Evolutionary conservation across 2,113 vertebrate genomes (phyloP), one percentile per base, ranked within the genome.

Genomic region (Heterocephalus glaber): DNA sequence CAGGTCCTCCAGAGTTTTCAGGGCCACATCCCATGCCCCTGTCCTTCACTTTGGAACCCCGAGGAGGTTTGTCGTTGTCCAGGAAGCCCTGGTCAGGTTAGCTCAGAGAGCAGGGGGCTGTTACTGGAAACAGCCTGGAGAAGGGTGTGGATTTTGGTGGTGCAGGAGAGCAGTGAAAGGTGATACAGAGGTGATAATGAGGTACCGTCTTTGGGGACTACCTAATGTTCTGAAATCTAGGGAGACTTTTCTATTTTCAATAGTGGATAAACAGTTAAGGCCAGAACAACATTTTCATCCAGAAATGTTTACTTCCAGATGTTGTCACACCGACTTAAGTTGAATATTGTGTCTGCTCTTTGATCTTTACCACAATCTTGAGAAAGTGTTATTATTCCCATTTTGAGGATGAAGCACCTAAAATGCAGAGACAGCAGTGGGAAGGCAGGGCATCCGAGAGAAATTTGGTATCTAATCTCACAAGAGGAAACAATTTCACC

Each of bases 391-490:
- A 83, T 82, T 65, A 89, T 49, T 14, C 14, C 47, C 30, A 38
- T 72, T 83, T 84, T 66, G 33, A 49, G 77, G 17, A 24, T 17
- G 26, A 66, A 72, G 22, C 11, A 28, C 4, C 58, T 54, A 28
- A 85, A 72, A 28, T 6, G 35, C 33, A 63, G 89, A 72, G 33
- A 89, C 89, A 19, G 26, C 49, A 20, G 20, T 24, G 7, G n/a
- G 3, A n/a, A 83, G 30, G 54, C 10, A 76, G 52, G 81, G 44
- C 26, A 0, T 76, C 17, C 28, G 52, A 81, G 77, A 41, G 20
- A 85, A 91, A 82, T n/a, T 68, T 95, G 38, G 24, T 44, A 49
- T 85, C 38, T 84, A 56, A 92, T 92, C 35, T 95, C 13, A 19
- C 26, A 65, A 74, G 44, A 86, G 47, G 7, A 30, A 54, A 80